Evolutionary conservation across 1,140 invertebrate genomes (phyloP).

Genomic region (Philopotamus ludificatus): DNA sequence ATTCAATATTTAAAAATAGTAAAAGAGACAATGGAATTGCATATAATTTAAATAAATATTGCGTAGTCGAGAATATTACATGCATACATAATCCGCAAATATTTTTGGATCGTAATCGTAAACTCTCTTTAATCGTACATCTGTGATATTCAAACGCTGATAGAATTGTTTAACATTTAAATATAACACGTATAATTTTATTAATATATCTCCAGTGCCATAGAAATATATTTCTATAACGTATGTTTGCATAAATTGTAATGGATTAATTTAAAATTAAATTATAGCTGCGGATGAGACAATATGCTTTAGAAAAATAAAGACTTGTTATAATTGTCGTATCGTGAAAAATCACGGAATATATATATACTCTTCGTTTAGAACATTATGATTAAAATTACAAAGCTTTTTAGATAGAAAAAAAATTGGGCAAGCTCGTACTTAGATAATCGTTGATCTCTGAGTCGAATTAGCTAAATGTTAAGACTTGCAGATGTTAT

Average conservation of each 20-base stretch:
- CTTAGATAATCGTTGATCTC: too few species aligned
- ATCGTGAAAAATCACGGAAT: neutral
- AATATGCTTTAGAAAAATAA: conserved; percentile 1
- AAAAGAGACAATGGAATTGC: too few species aligned
- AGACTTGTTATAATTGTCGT: too few species aligned
- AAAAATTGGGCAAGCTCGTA: too few species aligned
- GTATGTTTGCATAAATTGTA: neutral
- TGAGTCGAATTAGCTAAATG: neutral
- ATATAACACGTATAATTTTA: conserved; percentile 25
- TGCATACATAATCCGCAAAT: conserved; percentile 1
- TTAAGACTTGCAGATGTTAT: conserved; percentile 36
- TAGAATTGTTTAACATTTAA: conserved; percentile 8
- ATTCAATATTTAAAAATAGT: too few species aligned
- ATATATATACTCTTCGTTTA: neutral
- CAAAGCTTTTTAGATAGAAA: too few species aligned
- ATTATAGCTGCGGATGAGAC: neutral
- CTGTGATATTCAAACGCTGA: conserved; percentile 38
- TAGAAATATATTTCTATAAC: conserved; percentile 6
- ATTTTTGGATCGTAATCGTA: conserved; percentile 22
- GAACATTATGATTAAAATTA: too few species aligned
- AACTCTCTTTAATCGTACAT: conserved; percentile 31
- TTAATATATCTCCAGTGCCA: conserved; percentile 35
- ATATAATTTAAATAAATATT: too few species aligned
- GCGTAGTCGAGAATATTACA: too few species aligned
- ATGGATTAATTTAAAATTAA: neutral